Evolutionary conservation across 2,888 invertebrate species (phyloP).

Genomic region (Rhimphoctona megacephalus): DNA sequence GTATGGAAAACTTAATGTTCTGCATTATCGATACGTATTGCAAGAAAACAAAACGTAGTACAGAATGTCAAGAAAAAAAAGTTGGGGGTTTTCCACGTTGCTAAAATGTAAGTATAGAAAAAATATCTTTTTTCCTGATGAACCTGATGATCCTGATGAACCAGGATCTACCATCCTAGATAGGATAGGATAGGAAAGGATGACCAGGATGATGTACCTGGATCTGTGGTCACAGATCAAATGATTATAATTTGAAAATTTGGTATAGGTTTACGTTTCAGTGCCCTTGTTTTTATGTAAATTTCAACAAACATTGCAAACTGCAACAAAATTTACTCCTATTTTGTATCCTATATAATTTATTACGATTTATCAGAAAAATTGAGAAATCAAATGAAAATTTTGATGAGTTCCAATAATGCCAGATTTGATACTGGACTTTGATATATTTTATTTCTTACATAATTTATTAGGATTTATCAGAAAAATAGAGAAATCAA

Average conservation of each 20-base stretch:
- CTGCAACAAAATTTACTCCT: background rate
- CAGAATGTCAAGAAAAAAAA: background rate
- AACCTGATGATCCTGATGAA: too few species aligned
- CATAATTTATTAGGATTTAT: too few species aligned
- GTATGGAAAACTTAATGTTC: slow-evolving; percentile 48
- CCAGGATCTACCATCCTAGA: too few species aligned
- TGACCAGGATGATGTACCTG: too few species aligned
- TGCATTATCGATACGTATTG: slow-evolving; percentile 2
- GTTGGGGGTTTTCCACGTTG: background rate
- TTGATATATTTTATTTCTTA: too few species aligned
- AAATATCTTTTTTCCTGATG: background rate
- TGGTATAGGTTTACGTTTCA: background rate
- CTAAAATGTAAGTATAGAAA: background rate
- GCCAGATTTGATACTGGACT: too few species aligned
- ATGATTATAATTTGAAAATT: background rate
- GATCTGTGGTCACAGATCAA: background rate
- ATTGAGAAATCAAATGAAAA: too few species aligned
- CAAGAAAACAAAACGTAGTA: background rate
- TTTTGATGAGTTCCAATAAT: too few species aligned
- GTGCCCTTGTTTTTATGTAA: too few species aligned
- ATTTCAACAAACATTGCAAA: too few species aligned
- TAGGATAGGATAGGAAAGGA: too few species aligned
- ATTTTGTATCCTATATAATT: background rate
- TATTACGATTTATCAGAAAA: background rate
- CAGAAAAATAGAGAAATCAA: too few species aligned